Conservation (phyloP, 2,797 vertebrate species). For the Sebastes dallii region DNA sequence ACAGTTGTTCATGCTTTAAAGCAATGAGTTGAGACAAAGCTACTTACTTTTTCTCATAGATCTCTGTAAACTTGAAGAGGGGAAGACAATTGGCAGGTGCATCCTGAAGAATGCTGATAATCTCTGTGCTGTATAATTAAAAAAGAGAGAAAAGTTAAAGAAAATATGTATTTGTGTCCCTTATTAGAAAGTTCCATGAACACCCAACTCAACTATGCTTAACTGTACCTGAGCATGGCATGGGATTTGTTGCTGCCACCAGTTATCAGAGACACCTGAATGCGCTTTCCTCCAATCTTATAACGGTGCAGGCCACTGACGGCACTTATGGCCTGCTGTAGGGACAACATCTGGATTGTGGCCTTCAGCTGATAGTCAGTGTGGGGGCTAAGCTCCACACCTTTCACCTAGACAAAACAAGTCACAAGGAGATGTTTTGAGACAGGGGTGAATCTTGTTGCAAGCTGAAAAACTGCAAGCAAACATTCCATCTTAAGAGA, state of each 20-base stretch:
- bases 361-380: conserved; percentile 97
- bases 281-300: conserved; percentile 94
- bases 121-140: conserved; percentile 86
- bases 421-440: not conserved
- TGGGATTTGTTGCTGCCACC: conserved; percentile 89
- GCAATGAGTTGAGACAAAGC: not conserved
- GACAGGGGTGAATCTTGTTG: not conserved
- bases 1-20: not conserved
- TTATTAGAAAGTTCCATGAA: not conserved
- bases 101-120: conserved; percentile 91
- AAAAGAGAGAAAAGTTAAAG: not conserved
- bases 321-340: conserved; percentile 93
- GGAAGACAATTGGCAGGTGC: conserved; percentile 96
- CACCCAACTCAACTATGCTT: rapidly evolving
- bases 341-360: conserved; percentile 89
- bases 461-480: not conserved
- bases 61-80: conserved; percentile 94
- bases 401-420: conserved; percentile 85
- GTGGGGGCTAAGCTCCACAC: conserved; percentile 94
- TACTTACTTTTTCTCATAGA: conserved; percentile 95
- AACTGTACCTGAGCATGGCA: conserved; percentile 87
- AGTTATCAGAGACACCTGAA: conserved; percentile 93
- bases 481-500: not conserved
- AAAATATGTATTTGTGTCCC: not conserved
- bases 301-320: conserved; percentile 91